Evolutionary conservation across 2,113 vertebrate species (phyloP), one percentile per base, ranked within the genome.

Genomic region (Hyperoodon ampullatus): DNA sequence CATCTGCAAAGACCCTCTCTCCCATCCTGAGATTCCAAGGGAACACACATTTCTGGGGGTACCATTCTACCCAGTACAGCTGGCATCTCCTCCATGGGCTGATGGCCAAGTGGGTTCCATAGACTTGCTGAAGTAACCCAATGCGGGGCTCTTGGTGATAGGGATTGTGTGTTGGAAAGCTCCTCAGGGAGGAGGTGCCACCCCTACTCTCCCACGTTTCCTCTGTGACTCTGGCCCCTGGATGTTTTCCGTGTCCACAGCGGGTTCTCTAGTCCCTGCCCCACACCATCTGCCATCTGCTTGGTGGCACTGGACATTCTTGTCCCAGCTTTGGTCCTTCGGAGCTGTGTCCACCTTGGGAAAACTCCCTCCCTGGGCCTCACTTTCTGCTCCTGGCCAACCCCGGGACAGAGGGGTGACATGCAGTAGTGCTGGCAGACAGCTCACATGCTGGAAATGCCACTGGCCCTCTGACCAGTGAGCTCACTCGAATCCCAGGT

Each of bases 391-490:
- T 14, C 35, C 23, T 8, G 12, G 53, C 39, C 2, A 1, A 7
- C 4, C 42, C 10, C 1, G 30, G 50, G 33, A 24, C 23, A 55
- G 1, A 55, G 44, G 10, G 12, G 8, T 13, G 24, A 4, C 11
- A 0, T 2, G 4, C 16, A 7, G 47, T 3, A 1, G 30, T 15
- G 33, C 42, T 18, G 11, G 0, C 4, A 23, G 33, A n/a, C 15
- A 19, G 13, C 50, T 28, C 24, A 50, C 60, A 8, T 13, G 55
- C 24, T n/a, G 11, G 24, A 44, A 47, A 13, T 1, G 12, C 18
- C 1, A 4, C 58, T 24, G 9, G 81, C 23, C 71, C 91, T 28
- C 53, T 6, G 42, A 5, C 53, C 60, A 53, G 30, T 9, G 66
- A 80, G 58, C 18, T 42, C 35, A 6, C 18, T 21, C 44, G n/a